Evolutionary conservation across 2,888 invertebrate genomes (phyloP).

Genomic region (Celastrina argiolus): DNA sequence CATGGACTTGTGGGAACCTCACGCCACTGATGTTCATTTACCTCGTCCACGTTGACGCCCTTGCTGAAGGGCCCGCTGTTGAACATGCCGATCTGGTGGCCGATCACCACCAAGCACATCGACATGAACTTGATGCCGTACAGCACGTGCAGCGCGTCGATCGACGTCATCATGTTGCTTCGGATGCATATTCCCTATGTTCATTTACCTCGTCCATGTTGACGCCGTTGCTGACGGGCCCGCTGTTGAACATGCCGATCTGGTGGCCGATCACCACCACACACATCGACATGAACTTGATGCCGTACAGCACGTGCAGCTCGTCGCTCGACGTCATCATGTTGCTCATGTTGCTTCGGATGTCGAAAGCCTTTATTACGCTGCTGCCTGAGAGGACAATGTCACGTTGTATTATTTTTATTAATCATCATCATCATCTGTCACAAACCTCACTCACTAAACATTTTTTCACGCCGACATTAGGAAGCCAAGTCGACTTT

Average conservation of each 20-base stretch:
- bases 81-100: constrained; percentile 75
- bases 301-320: constrained; percentile 77
- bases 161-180: constrained; percentile 53
- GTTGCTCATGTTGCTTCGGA: constrained; percentile 55
- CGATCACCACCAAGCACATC: constrained; percentile 75
- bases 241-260: constrained; percentile 71
- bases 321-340: constrained; percentile 52
- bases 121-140: constrained; percentile 78
- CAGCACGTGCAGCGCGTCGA: constrained; percentile 66
- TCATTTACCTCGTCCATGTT: constrained; percentile 69
- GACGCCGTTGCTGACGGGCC: constrained; percentile 75
- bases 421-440: too few relatives aligned
- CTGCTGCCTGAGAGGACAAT: constrained; percentile 42
- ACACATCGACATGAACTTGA: constrained; percentile 75
- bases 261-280: constrained; percentile 77
- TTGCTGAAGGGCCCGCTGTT: constrained; percentile 76
- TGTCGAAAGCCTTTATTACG: constrained; percentile 54
- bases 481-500: too few relatives aligned
- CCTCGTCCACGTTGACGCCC: constrained; percentile 73
- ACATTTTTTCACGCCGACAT: too few relatives aligned
- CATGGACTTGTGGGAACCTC: too few relatives aligned
- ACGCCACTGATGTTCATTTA: constrained; percentile 44
- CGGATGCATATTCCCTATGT: constrained; percentile 40
- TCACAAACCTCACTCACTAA: too few relatives aligned
- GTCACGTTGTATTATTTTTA: neutral